phyloP scores from a whole-genome alignment of 2,113 vertebrate genomes.

The Megatriorchis doriae region DNA sequence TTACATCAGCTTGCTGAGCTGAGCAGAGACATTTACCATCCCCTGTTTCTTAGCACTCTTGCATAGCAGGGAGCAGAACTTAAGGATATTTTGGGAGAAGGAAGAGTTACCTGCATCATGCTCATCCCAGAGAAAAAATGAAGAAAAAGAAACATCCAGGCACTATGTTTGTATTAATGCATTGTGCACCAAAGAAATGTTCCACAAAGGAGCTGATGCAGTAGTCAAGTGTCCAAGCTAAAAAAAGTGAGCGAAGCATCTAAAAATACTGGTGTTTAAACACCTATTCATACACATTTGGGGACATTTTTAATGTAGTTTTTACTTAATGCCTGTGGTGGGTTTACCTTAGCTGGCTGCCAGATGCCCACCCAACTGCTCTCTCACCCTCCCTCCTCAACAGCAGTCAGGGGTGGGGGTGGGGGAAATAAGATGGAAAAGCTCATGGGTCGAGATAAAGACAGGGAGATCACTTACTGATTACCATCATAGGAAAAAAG shows the following conservation, averaged over 20 bases:
- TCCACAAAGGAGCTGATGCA: neutral
- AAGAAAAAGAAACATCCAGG: neutral
- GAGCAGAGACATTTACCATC: neutral
- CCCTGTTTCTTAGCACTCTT: neutral
- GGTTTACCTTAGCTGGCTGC: neutral
- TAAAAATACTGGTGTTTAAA: neutral
- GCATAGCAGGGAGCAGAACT: rapidly evolving
- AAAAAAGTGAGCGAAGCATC: neutral
- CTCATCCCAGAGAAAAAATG: neutral
- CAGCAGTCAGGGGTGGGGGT: rapidly evolving
- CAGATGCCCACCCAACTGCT: neutral
- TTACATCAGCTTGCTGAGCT: neutral
- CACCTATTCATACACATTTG: neutral
- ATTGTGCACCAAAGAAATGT: neutral
- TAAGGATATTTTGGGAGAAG: neutral
- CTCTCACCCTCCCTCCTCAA: neutral
- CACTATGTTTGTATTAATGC: neutral
- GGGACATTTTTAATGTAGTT: neutral
- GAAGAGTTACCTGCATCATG: neutral
- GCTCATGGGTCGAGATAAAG: rapidly evolving
- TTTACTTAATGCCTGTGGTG: neutral
- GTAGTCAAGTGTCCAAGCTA: neutral
- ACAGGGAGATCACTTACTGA: neutral
- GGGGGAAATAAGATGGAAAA: neutral
- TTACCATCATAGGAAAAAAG: neutral